Evolutionary conservation across 2,113 vertebrate species (phyloP).

Genomic region (Ailurus styani): DNA sequence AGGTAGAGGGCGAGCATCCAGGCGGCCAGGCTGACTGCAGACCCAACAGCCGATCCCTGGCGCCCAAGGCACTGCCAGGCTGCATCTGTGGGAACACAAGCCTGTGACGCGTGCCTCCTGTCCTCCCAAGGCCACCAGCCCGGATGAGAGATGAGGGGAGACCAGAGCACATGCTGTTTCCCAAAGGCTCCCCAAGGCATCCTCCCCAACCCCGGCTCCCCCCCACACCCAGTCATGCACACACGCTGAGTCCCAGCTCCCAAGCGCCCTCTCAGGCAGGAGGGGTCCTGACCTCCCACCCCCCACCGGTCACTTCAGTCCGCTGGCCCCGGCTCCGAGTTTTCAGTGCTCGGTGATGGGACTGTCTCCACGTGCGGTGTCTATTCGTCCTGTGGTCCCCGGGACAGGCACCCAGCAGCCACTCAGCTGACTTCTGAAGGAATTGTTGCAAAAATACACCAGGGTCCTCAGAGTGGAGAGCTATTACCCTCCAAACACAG

Average conservation of each 20-base stretch:
- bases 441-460: not conserved
- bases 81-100: not conserved
- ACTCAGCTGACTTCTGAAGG: not conserved
- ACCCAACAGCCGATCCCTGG: too few relatives aligned
- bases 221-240: not conserved
- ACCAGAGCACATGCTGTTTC: not conserved
- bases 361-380: fast-evolving
- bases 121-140: not conserved
- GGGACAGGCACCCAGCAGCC: not conserved
- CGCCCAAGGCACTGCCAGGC: too few relatives aligned
- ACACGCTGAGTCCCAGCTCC: not conserved
- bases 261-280: not conserved
- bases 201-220: not conserved
- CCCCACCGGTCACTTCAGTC: too few relatives aligned
- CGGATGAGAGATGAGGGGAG: not conserved
- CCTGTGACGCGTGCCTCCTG: fast-evolving
- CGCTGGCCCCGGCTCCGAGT: fast-evolving
- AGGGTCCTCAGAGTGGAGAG: not conserved
- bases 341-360: not conserved
- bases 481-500: not conserved
- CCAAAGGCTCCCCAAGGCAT: not conserved
- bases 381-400: not conserved
- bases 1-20: fast-evolving
- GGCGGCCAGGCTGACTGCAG: not conserved
- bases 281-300: not conserved